These are phyloP conservation scores for Conger conger DNA, from an alignment of 2,113 vertebrate genomes.

Conservation along the genomic window DNA sequence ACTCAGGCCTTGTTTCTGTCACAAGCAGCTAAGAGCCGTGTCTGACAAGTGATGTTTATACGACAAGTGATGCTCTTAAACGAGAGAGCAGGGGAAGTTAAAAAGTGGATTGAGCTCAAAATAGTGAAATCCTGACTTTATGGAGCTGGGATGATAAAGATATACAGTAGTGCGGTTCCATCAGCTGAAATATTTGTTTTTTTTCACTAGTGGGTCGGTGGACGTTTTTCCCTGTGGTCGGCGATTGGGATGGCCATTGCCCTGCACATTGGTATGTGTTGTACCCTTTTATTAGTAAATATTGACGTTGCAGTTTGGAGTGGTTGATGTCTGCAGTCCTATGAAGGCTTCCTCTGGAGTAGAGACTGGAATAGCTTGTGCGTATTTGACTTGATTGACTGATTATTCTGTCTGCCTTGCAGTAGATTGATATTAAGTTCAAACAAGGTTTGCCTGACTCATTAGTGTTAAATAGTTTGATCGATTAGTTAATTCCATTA, in stretches of 20 bases:
- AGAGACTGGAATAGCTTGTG: neutral
- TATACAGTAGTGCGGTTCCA: neutral
- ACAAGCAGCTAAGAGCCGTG: neutral
- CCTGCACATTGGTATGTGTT: conserved; percentile 83
- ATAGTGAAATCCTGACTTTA: neutral
- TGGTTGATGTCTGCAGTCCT: neutral
- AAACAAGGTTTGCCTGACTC: no score
- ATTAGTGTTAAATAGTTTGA: no score
- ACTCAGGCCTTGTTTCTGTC: neutral
- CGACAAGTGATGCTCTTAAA: neutral
- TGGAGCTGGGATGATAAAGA: neutral
- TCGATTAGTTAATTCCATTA: no score
- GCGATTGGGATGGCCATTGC: conserved; percentile 98
- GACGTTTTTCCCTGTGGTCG: conserved; percentile 96
- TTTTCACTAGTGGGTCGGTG: conserved; percentile 90
- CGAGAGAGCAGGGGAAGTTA: neutral
- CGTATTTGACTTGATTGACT: neutral
- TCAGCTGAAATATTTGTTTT: conserved; percentile 4
- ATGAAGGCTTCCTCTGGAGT: no score
- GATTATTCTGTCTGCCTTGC: neutral
- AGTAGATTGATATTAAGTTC: no score
- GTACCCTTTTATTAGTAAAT: neutral
- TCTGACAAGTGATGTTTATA: neutral
- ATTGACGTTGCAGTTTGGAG: neutral
- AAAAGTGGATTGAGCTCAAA: neutral